Percentiles rank a stretch among this genome's conserved stretches.
Conservation (phyloP, 2,797 vertebrate genomes). For the Taenioides sp. region DNA sequence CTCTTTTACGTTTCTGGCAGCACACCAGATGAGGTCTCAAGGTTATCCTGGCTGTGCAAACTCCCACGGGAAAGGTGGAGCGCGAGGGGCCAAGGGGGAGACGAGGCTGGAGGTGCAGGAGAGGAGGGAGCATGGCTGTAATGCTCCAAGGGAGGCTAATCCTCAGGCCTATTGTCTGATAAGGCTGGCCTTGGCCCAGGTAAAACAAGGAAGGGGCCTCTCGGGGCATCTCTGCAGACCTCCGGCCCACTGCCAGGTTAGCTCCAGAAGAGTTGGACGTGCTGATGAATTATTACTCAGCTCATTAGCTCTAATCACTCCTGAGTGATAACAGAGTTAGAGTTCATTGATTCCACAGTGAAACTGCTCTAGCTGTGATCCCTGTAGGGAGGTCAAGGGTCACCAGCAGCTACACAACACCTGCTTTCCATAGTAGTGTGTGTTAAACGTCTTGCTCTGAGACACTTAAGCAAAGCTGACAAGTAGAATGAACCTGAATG, state of each 20-base stretch:
- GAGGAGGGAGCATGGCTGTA: conserved; percentile 65
- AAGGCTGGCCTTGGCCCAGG: conserved; percentile 65
- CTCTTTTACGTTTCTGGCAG: conserved; percentile 87
- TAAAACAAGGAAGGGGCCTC: conserved; percentile 62
- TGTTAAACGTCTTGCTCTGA: conserved; percentile 31
- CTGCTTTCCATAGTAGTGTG: conserved; percentile 21
- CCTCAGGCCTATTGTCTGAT: conserved; percentile 61
- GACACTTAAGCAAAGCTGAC: conserved; percentile 31
- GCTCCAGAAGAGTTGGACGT: conserved; percentile 24
- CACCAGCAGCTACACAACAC: conserved; percentile 36
- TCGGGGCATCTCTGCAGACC: conserved; percentile 49
- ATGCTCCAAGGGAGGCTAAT: conserved; percentile 69
- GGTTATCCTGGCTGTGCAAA: conserved; percentile 85
- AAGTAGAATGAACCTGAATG: conserved; percentile 15
- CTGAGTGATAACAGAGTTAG: conserved; percentile 44
- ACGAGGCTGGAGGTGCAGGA: conserved; percentile 64
- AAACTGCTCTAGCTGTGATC: conserved; percentile 26
- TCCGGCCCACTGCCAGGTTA: conserved; percentile 48
- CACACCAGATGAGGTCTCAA: conserved; percentile 84
- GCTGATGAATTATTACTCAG: conserved; percentile 55
- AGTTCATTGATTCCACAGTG: conserved; percentile 24
- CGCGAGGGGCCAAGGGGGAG: conserved; percentile 66
- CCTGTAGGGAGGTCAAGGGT: conserved; percentile 38
- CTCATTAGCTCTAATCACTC: conserved; percentile 47
- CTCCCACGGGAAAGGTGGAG: conserved; percentile 94